Evolutionary conservation across 2,797 vertebrate species (phyloP).

Genomic region (Coregonus sp.): DNA sequence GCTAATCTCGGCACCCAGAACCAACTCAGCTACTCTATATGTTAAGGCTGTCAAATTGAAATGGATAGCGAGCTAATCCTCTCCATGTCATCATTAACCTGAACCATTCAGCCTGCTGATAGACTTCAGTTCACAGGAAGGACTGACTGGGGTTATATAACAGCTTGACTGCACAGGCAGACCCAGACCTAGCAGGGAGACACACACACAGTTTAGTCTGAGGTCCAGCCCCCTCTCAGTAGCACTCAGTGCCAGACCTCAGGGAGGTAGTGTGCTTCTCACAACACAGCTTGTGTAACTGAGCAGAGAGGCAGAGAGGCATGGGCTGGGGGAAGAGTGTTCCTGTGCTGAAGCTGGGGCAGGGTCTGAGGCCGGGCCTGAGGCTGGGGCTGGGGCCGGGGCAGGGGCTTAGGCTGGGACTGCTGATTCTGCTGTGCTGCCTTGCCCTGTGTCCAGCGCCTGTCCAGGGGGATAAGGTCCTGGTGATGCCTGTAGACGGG

Average conservation of each 20-base stretch:
- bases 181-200: constrained; percentile 8
- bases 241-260: constrained; percentile 22
- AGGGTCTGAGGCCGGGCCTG: constrained; percentile 42
- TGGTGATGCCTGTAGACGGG: constrained; percentile 76
- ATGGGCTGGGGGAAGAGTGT: constrained; percentile 53
- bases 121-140: constrained; percentile 10
- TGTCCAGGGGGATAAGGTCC: constrained; percentile 66
- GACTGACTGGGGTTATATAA: constrained; percentile 43
- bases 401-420: constrained; percentile 31
- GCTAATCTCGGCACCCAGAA: neutral
- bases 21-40: neutral
- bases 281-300: constrained; percentile 15
- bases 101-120: neutral
- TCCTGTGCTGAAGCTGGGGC: neutral
- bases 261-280: neutral
- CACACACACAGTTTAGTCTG: neutral
- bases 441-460: constrained; percentile 38
- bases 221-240: constrained; percentile 26
- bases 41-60: neutral
- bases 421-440: constrained; percentile 60
- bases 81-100: neutral
- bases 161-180: constrained; percentile 25
- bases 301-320: constrained; percentile 27
- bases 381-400: neutral
- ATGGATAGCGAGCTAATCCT: neutral